Evolutionary conservation across 1,140 invertebrate species (phyloP), one percentile per base, ranked within the genome.

Genomic region (Saccostrea glomerata): DNA sequence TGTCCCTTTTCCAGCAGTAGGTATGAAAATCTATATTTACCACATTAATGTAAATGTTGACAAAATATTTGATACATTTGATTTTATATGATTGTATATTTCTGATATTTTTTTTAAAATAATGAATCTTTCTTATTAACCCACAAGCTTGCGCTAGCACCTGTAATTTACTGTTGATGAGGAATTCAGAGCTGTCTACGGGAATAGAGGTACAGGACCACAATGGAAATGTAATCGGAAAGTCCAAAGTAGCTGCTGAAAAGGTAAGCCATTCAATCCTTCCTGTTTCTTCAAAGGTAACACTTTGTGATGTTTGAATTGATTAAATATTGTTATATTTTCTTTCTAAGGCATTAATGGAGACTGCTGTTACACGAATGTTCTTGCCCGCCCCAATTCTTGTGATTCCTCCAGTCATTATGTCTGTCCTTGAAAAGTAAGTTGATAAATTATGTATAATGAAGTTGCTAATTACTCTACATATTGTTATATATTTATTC

Each of bases 161-260:
- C 0, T 94, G 95, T 86, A 96, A 96, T 91, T 95, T 96, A 4
- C 63, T 96, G n/a, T 92, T 95, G 63, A 96, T 96, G 96, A 91
- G 96, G 73, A 94, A 95, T 88, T 95, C 94, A 88, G 96, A 96
- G 90, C 90, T 96, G 36, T 90, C 93, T 58, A 95, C 95, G 82
- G 96, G 96, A 25, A 96, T 96, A 87, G 94, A 95, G 60, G 95
- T 96, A 6, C 91, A 94, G 86, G 95, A 96, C 87, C 93, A 93
- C 70, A 88, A 93, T 63, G 92, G 94, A 7, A 94, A 95, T 77
- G 92, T 94, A 20, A 92, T 96, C 20, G 96, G 96, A 25, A 94
- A 95, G 12, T 96, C 96, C n/a, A 94, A 95, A 92, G 91, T 94
- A 17, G 96, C 96, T 56, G 96, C 96, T 9, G 95, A 93, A 93